Conservation (phyloP, 2,888 invertebrate species). For the Petrophora chlorosata region DNA sequence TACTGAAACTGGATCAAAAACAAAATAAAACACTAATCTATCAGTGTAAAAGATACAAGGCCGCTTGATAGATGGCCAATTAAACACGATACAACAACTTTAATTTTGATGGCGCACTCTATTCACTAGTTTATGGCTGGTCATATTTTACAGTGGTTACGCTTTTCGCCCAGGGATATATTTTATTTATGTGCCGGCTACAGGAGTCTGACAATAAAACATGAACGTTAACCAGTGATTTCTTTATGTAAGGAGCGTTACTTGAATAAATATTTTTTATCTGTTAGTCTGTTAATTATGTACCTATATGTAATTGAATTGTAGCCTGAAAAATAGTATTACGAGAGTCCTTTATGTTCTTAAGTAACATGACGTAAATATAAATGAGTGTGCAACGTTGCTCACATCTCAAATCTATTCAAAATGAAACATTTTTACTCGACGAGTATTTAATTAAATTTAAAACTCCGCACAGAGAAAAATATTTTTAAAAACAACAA, state of each 20-base stretch:
- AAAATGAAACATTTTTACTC: no score
- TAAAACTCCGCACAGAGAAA: no score
- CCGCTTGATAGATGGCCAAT: constrained; percentile 9
- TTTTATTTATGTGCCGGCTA: constrained; percentile 17
- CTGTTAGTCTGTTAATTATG: no score
- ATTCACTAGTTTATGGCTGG: constrained; percentile 17
- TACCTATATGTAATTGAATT: no score
- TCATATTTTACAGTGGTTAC: constrained; percentile 12
- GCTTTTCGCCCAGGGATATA: constrained; percentile 16
- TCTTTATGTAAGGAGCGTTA: constrained; percentile 7
- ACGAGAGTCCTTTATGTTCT: no score
- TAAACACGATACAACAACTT: constrained; percentile 16
- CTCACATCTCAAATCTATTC: no score
- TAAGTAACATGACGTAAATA: no score
- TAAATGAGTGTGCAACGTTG: no score
- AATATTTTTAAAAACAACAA: no score
- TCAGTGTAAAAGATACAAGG: constrained; percentile 11
- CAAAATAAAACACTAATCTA: constrained; percentile 10
- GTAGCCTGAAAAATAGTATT: no score
- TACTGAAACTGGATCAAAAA: constrained; percentile 8
- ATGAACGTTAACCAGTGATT: constrained; percentile 12
- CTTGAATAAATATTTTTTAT: background rate
- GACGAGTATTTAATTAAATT: no score
- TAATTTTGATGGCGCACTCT: constrained; percentile 14
- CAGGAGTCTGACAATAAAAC: constrained; percentile 11